These are phyloP conservation scores for Dasyprocta punctata DNA, from an alignment of 2,113 vertebrate genomes.

Conservation along the genomic window DNA sequence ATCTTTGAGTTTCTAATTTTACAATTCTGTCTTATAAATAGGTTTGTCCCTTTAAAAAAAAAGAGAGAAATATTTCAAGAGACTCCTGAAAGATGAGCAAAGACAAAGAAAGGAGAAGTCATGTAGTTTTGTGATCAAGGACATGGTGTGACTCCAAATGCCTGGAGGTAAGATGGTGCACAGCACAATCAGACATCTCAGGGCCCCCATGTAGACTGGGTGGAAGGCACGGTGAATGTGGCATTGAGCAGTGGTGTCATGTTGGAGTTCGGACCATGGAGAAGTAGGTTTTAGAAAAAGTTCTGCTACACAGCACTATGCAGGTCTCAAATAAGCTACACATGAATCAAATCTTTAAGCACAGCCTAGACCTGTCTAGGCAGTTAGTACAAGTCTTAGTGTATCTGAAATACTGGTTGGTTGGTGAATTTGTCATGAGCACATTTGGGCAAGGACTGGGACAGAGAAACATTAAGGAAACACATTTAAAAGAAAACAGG, in stretches of 20 bases:
- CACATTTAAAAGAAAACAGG: background rate
- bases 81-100: background rate
- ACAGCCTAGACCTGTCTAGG: background rate
- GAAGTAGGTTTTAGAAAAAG: background rate
- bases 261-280: fast-evolving
- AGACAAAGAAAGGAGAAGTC: background rate
- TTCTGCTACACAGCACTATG: too few species aligned
- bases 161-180: background rate
- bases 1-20: background rate
- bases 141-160: background rate
- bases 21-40: background rate
- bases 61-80: background rate
- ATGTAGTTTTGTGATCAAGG: background rate
- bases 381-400: background rate
- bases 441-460: background rate
- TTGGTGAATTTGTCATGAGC: background rate
- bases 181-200: background rate
- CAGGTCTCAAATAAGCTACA: background rate
- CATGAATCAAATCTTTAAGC: background rate
- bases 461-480: background rate
- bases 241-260: background rate
- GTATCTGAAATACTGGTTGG: background rate
- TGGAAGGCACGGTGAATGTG: background rate
- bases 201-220: too few species aligned
- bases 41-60: background rate